Evolutionary conservation across 2,797 vertebrate genomes (phyloP).

Genomic region (Ceryle rudis): DNA sequence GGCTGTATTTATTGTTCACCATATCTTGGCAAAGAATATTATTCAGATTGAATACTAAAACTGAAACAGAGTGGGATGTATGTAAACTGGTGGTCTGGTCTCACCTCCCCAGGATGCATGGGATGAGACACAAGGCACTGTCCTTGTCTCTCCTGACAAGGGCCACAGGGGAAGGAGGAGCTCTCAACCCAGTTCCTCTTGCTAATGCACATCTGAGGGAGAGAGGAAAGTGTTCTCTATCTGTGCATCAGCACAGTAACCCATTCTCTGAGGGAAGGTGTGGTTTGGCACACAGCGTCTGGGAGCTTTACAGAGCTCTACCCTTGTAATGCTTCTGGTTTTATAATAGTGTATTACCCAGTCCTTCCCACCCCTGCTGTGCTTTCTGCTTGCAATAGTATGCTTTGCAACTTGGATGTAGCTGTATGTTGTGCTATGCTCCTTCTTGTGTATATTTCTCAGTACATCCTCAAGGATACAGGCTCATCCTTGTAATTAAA

Average conservation of each 20-base stretch:
- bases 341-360: fast-evolving
- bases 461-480: neutral
- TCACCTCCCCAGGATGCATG: neutral
- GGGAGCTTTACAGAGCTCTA: neutral
- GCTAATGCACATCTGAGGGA: fast-evolving
- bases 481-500: neutral
- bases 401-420: fast-evolving
- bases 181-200: fast-evolving
- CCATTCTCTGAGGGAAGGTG: neutral
- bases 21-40: neutral
- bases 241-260: neutral
- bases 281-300: neutral
- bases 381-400: fast-evolving
- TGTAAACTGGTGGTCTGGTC: neutral
- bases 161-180: neutral
- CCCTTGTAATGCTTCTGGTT: neutral
- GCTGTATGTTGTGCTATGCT: fast-evolving
- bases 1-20: neutral
- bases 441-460: neutral
- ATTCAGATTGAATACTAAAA: neutral
- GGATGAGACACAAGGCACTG: neutral
- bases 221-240: neutral
- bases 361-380: fast-evolving
- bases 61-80: neutral
- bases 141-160: fast-evolving